These are phyloP conservation scores for Salvator merianae DNA, from an alignment of 2,113 vertebrate species.

Conservation along the genomic window DNA sequence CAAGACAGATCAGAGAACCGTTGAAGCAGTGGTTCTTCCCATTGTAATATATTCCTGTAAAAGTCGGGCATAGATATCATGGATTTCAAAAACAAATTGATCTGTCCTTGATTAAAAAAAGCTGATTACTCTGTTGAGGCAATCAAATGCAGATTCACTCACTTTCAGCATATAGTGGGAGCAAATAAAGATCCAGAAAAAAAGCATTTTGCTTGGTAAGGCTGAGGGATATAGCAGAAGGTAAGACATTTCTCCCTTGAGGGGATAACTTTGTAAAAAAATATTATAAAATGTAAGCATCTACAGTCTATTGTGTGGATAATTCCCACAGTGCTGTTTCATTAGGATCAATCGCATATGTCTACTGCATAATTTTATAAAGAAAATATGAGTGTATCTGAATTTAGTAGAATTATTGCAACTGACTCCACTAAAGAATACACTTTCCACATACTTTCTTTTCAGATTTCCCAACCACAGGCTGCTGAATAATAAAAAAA, in stretches of 20 bases:
- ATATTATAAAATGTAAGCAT: not conserved
- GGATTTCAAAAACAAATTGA: too few relatives aligned
- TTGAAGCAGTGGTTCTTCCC: too few relatives aligned
- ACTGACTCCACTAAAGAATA: not conserved
- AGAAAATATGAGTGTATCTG: not conserved
- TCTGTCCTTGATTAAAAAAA: too few relatives aligned
- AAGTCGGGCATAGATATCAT: too few relatives aligned
- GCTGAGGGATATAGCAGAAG: too few relatives aligned
- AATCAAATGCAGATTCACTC: too few relatives aligned
- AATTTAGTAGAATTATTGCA: not conserved
- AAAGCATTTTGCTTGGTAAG: too few relatives aligned
- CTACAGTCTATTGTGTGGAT: not conserved
- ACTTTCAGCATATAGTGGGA: too few relatives aligned
- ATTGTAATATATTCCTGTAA: too few relatives aligned
- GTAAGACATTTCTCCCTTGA: not conserved
- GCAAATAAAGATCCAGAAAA: too few relatives aligned
- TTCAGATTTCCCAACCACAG: not conserved
- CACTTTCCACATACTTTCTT: not conserved
- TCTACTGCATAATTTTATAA: not conserved
- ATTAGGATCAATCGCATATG: not conserved
- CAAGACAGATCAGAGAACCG: too few relatives aligned
- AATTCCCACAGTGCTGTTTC: not conserved
- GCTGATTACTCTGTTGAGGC: too few relatives aligned
- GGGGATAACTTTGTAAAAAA: not conserved
- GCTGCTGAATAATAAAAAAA: conserved; percentile 10